phyloP scores from a whole-genome alignment of 1,140 invertebrate species.

The Mizuhopecten yessoensis region DNA sequence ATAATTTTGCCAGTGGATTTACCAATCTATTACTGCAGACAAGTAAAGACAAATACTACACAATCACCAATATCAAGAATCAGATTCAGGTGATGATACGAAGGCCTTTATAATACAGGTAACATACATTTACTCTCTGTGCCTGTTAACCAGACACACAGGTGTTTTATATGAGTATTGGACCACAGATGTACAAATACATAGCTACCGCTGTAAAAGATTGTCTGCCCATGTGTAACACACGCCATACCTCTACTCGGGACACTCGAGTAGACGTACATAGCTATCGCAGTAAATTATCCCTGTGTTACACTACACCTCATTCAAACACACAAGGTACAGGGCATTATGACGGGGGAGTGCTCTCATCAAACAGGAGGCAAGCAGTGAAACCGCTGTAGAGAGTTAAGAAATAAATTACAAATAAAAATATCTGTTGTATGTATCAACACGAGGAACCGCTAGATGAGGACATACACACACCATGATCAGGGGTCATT shows the following conservation, averaged over 20 bases:
- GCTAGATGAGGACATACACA: not conserved
- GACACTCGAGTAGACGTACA: too few species aligned
- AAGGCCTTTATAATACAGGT: too few species aligned
- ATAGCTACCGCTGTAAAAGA: not conserved
- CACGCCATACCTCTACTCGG: not conserved
- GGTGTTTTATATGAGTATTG: not conserved
- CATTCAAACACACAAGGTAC: too few species aligned
- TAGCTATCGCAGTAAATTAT: not conserved
- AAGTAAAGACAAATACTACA: too few species aligned
- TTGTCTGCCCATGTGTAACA: constrained; percentile 7
- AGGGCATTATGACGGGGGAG: too few species aligned
- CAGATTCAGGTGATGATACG: too few species aligned
- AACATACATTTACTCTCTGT: too few species aligned
- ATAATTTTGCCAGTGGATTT: not conserved
- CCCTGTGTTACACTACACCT: too few species aligned
- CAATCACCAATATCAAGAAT: too few species aligned
- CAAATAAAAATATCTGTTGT: not conserved
- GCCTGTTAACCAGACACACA: too few species aligned
- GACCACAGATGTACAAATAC: not conserved
- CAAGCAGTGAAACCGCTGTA: not conserved
- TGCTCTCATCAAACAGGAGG: not conserved
- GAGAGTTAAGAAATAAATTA: not conserved
- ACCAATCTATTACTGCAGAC: not conserved
- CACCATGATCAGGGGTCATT: not conserved
- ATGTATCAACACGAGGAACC: not conserved